Evolutionary conservation across 2,113 vertebrate genomes (phyloP).

Genomic region (Hippocampus barbouri): DNA sequence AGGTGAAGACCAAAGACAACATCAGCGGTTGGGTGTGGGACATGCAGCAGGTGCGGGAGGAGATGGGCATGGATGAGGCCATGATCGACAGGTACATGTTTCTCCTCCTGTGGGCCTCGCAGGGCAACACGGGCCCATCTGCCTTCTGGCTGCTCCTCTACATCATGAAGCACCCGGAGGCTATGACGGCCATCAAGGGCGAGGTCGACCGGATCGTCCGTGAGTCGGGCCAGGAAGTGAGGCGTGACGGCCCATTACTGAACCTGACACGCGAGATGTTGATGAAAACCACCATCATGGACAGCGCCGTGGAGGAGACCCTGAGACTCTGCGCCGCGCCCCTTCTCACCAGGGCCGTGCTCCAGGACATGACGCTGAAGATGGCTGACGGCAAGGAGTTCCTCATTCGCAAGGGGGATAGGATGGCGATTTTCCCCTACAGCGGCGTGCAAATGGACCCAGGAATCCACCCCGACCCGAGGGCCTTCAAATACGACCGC

Average conservation of each 20-base stretch:
- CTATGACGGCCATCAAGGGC: conserved; percentile 77
- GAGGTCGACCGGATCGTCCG: conserved; percentile 73
- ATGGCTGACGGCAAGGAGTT: conserved; percentile 68
- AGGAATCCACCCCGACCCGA: conserved; percentile 81
- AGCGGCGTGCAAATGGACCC: conserved; percentile 80
- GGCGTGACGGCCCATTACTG: conserved; percentile 53
- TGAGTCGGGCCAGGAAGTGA: conserved; percentile 65
- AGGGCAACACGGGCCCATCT: conserved; percentile 84
- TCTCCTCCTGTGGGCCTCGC: conserved; percentile 89
- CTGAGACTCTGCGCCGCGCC: conserved; percentile 77
- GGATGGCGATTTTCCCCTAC: conserved; percentile 81
- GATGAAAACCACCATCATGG: conserved; percentile 74
- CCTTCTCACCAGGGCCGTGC: conserved; percentile 72
- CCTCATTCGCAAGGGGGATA: conserved; percentile 77
- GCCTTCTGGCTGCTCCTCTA: conserved; percentile 87
- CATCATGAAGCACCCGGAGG: conserved; percentile 83
- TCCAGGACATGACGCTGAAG: conserved; percentile 70
- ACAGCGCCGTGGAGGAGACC: conserved; percentile 87
- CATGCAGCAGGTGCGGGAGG: conserved; percentile 62
- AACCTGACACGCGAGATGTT: conserved; percentile 73
- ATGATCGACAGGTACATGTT: conserved; percentile 83
- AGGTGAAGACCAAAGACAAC: conserved; percentile 69
- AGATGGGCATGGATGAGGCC: conserved; percentile 48
- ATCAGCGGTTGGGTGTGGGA: conserved; percentile 80
- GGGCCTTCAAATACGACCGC: conserved; percentile 78